Base-by-base conservation (phyloP, 2,888 invertebrate species). In the Dromius quadrimaculatus region DNA sequence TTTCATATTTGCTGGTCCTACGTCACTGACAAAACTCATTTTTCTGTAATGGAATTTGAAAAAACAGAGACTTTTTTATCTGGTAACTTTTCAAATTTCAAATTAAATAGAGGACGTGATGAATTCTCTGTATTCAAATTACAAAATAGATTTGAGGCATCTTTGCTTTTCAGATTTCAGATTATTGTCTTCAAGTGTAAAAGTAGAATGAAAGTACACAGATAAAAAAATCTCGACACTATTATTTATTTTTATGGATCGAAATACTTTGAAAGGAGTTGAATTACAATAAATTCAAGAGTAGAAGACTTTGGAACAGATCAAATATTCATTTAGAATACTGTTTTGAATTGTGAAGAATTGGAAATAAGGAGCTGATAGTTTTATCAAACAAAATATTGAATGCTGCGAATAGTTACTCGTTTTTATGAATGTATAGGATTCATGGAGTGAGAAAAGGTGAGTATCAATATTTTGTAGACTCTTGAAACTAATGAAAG, bases 1-100 rank as follows among this genome's bases (percentile, higher is more conserved):
- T 23, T 22, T 47, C 23, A 28, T 54, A 28, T 54, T 54, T 17
- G 15, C 13, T 15, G 50, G 28, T 28, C 28, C 50, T 28, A 54
- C 50, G 50, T 28, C 32, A 54, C 28, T 50, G 23, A 13, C 28
- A 28, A 6, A 54, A 54, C 28, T 54, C 15, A 28, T 54, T 54
- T 47, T 54, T 17, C 19, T n/a, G 47, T 28, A 28, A 54, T 28
- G 50, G 50, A 54, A 59, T 59, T 45, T 45, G 41, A 43, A 63
- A 63, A 32, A 17, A 28, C 45, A 32, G 28, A 63, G 45, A 63
- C 41, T 43, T 41, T 63, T 43, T 63, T 63, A 43, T 63, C 41
- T 63, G 63, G 43, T 63, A 63, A 63, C 63, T 63, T 63, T 45
- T 63, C 28, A 63, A 45, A 63, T 63, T 63, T 63, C 43, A 63